Percentiles rank a stretch among this genome's conserved stretches.
Conservation (phyloP, 2,888 invertebrate species). For the Pristionchus arcanus region DNA sequence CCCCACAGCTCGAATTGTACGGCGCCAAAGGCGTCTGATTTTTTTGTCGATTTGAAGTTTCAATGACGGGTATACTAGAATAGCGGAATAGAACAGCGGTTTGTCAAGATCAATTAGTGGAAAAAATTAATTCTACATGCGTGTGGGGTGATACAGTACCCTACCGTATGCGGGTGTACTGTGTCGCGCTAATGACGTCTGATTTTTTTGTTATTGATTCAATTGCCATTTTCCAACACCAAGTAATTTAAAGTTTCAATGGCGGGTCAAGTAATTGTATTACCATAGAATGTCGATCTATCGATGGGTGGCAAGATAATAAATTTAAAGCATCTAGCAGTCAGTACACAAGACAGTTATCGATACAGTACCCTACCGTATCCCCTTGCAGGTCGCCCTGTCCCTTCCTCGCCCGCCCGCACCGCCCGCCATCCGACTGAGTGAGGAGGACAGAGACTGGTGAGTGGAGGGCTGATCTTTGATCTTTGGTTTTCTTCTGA, state of each 20-base stretch:
- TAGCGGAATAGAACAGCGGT: too few species aligned
- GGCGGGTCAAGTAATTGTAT: not conserved
- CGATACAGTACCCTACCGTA: not conserved
- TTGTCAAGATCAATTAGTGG: too few species aligned
- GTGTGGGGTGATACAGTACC: too few species aligned
- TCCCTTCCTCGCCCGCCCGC: conserved; percentile 64
- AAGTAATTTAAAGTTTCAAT: too few species aligned
- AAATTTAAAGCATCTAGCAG: too few species aligned
- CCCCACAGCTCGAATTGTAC: not conserved
- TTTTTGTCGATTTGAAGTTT: not conserved
- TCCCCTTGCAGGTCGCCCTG: conserved; percentile 54
- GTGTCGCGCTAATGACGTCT: not conserved
- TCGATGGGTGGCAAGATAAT: not conserved
- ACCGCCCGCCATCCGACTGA: conserved; percentile 60
- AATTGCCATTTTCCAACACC: too few species aligned
- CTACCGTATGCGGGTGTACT: too few species aligned
- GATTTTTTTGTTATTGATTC: not conserved
- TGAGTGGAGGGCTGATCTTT: conserved; percentile 45
- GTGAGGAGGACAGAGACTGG: conserved; percentile 63
- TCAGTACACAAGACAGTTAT: too few species aligned
- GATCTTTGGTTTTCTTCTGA: conserved; percentile 7
- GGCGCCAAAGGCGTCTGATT: not conserved
- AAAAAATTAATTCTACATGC: too few species aligned
- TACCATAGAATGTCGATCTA: not conserved
- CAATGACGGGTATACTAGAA: too few species aligned